phyloP scores from a whole-genome alignment of 2,888 invertebrate species.

The Nomada fucata region DNA sequence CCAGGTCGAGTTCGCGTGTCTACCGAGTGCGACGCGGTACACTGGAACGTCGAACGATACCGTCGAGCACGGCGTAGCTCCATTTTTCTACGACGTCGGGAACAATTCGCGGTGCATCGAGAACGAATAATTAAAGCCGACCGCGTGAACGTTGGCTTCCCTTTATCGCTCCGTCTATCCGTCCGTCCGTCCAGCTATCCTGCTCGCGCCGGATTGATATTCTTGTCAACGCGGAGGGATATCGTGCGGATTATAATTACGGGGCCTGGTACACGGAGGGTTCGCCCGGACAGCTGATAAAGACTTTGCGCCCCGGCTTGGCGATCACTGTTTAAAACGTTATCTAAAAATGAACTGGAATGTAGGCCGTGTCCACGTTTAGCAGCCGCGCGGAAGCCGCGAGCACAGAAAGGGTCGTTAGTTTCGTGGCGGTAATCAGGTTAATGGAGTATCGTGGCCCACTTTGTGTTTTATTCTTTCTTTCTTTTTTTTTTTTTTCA shows the following conservation, averaged over 20 bases:
- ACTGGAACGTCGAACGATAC: too few species aligned
- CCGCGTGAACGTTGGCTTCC: too few species aligned
- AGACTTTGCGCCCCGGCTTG: slow-evolving; percentile 35
- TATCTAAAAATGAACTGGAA: slow-evolving; percentile 59
- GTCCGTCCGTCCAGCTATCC: too few species aligned
- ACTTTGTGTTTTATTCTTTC: slow-evolving; percentile 60
- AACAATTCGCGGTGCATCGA: too few species aligned
- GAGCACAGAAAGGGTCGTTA: slow-evolving; percentile 62
- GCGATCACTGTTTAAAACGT: slow-evolving; percentile 48
- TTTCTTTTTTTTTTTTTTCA: slow-evolving; percentile 46
- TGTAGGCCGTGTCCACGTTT: slow-evolving; percentile 66
- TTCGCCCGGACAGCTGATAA: background rate
- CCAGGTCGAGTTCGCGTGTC: too few species aligned
- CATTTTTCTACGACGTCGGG: too few species aligned
- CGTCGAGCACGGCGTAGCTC: too few species aligned
- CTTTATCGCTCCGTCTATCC: too few species aligned
- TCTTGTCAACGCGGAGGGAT: background rate
- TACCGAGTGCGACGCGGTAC: too few species aligned
- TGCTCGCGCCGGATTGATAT: background rate
- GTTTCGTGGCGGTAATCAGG: slow-evolving; percentile 73
- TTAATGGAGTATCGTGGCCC: slow-evolving; percentile 74
- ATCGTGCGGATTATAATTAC: background rate
- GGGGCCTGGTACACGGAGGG: background rate
- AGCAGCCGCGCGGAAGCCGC: slow-evolving; percentile 54
- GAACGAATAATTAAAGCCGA: too few species aligned